These are phyloP conservation scores for Coreoperca whiteheadi DNA, from an alignment of 2,113 vertebrate species.

Conservation along the genomic window DNA sequence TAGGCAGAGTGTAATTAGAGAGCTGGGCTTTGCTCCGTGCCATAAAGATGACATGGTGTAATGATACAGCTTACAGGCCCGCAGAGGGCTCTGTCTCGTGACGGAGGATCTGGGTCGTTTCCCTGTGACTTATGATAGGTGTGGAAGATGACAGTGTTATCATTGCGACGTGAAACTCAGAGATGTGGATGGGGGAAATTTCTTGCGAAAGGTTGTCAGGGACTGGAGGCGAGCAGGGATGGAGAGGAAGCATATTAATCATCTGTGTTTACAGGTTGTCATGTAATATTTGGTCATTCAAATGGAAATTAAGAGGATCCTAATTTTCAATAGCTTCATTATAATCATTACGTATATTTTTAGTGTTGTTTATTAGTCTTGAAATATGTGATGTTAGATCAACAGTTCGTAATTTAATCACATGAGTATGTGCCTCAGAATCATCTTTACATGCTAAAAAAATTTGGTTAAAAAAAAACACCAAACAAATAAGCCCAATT, in stretches of 20 bases:
- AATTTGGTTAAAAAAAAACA: neutral
- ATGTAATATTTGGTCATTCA: constrained; percentile 27
- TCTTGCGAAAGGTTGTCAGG: constrained; percentile 63
- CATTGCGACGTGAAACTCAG: constrained; percentile 60
- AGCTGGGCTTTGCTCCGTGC: constrained; percentile 73
- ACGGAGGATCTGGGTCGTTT: constrained; percentile 76
- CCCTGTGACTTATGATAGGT: constrained; percentile 81
- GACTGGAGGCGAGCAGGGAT: constrained; percentile 45
- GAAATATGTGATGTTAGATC: neutral
- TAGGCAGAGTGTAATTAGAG: constrained; percentile 83
- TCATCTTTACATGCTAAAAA: neutral
- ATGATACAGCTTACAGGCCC: constrained; percentile 83
- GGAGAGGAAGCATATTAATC: constrained; percentile 48
- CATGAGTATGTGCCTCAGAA: no score
- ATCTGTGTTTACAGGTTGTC: constrained; percentile 45
- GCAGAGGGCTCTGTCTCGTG: constrained; percentile 74
- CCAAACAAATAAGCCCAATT: neutral
- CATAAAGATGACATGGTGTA: constrained; percentile 83
- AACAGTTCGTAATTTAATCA: neutral
- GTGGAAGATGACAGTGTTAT: constrained; percentile 77
- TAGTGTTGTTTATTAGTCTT: neutral
- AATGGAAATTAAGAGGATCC: neutral
- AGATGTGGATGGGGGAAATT: constrained; percentile 57
- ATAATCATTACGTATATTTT: neutral
- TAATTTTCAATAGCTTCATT: constrained; percentile 10